Percentiles rank a stretch among this genome's conserved stretches.
phyloP scores from a whole-genome alignment of 1,140 invertebrate genomes.

The Bradysia coprophila region DNA sequence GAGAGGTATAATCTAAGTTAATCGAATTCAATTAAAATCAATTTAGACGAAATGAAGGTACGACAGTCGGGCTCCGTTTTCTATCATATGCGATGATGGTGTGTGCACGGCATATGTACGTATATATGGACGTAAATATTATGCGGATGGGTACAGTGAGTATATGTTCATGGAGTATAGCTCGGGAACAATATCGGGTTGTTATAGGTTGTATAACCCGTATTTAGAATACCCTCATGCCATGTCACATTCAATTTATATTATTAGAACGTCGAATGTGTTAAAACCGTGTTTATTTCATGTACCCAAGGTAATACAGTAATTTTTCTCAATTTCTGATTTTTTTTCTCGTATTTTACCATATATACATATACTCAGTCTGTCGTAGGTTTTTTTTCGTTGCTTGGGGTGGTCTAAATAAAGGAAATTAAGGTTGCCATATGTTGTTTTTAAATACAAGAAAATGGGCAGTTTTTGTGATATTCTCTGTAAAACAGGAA shows the following conservation, averaged over 20 bases:
- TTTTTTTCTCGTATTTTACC: too few relatives aligned
- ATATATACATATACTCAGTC: too few relatives aligned
- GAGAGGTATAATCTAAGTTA: conserved; percentile 2
- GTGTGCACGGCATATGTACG: not conserved
- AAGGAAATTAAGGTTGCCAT: not conserved
- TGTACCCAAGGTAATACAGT: not conserved
- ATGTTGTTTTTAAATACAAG: too few relatives aligned
- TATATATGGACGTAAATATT: not conserved
- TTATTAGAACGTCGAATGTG: not conserved
- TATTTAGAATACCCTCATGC: conserved; percentile 1
- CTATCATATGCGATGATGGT: too few relatives aligned
- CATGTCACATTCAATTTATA: conserved; percentile 1
- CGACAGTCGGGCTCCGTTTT: not conserved
- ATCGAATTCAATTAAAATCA: conserved; percentile 3
- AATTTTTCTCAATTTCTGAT: too few relatives aligned
- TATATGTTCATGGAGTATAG: too few relatives aligned
- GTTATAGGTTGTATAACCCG: not conserved
- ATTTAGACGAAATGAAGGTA: not conserved
- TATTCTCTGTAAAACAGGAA: too few relatives aligned
- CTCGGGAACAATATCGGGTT: too few relatives aligned
- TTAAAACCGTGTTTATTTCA: not conserved
- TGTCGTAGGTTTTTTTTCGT: not conserved
- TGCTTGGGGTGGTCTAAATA: not conserved
- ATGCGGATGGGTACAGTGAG: not conserved
- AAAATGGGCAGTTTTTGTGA: too few relatives aligned